A percentile compares a stretch with the other conserved stretches of the same genome.
Evolutionary conservation across 2,797 vertebrate genomes (phyloP).

Genomic region (Enteromius argenteus): DNA sequence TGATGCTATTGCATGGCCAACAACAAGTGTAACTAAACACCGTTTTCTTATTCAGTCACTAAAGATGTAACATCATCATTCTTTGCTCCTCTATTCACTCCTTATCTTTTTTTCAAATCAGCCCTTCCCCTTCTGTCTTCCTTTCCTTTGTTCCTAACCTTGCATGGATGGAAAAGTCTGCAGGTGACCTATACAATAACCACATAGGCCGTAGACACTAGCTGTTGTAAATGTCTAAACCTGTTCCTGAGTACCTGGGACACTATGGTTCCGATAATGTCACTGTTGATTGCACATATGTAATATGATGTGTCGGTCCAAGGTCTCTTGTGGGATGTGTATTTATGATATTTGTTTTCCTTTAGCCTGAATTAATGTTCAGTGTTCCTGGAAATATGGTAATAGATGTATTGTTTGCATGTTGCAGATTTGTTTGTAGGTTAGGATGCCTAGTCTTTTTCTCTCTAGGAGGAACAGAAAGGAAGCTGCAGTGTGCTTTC

Average conservation of each 20-base stretch:
- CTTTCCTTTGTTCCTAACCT: conserved; percentile 22
- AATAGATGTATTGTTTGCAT: background rate
- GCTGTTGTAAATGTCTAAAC: background rate
- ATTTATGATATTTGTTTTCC: background rate
- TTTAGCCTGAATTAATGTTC: background rate
- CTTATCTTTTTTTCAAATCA: conserved; percentile 14
- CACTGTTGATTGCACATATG: background rate
- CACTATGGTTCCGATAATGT: background rate
- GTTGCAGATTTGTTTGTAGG: background rate
- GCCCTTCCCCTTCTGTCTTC: background rate
- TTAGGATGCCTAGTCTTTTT: background rate
- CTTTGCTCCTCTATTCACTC: conserved; percentile 7
- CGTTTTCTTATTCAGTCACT: background rate
- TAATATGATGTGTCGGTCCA: background rate
- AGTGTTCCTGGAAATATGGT: background rate
- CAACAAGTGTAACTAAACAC: conserved; percentile 4
- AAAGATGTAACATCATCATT: background rate
- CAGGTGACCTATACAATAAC: conserved; percentile 9
- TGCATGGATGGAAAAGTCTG: conserved; percentile 12
- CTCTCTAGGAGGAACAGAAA: background rate
- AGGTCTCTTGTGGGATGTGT: background rate
- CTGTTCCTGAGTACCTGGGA: background rate
- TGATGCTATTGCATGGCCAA: background rate
- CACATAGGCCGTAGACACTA: background rate
- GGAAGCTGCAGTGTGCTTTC: background rate